A percentile compares a stretch with the other conserved stretches of the same genome.
Conservation (phyloP, 1,140 invertebrate species). For the Vollenhovia emeryi region DNA sequence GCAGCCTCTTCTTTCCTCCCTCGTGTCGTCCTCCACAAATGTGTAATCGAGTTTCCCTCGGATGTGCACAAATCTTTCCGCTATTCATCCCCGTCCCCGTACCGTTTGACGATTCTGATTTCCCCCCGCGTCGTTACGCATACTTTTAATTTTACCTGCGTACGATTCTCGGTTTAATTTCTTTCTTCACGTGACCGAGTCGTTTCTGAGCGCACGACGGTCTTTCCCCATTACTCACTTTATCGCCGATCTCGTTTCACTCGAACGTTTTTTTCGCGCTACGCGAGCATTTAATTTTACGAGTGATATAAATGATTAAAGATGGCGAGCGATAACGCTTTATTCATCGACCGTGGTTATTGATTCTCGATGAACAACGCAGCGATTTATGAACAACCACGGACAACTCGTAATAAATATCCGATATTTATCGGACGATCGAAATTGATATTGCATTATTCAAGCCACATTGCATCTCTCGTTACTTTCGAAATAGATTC, state of each 20-base stretch:
- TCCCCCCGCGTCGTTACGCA: neutral
- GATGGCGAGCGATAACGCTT: slow-evolving; percentile 8
- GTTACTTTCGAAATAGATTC: slow-evolving; percentile 37
- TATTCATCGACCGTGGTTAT: neutral
- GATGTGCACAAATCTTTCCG: slow-evolving; percentile 18
- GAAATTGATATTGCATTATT: slow-evolving; percentile 50
- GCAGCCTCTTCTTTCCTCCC: neutral
- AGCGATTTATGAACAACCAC: slow-evolving; percentile 24
- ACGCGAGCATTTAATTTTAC: slow-evolving; percentile 22
- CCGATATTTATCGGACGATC: slow-evolving; percentile 36
- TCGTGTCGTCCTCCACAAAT: slow-evolving; percentile 6
- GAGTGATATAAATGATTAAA: neutral
- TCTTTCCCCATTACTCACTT: neutral
- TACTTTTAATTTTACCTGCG: neutral
- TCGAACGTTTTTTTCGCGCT: neutral
- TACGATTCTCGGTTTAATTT: neutral
- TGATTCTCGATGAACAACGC: slow-evolving; percentile 17
- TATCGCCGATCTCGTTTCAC: neutral
- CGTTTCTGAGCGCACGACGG: neutral
- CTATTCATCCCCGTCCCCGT: too few relatives aligned
- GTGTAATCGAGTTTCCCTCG: slow-evolving; percentile 10
- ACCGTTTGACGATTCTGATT: neutral
- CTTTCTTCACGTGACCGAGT: too few relatives aligned
- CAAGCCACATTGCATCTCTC: slow-evolving; percentile 9
- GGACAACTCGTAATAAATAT: slow-evolving; percentile 8